phyloP scores from a whole-genome alignment of 2,888 invertebrate species.

The Atrina japonica region DNA sequence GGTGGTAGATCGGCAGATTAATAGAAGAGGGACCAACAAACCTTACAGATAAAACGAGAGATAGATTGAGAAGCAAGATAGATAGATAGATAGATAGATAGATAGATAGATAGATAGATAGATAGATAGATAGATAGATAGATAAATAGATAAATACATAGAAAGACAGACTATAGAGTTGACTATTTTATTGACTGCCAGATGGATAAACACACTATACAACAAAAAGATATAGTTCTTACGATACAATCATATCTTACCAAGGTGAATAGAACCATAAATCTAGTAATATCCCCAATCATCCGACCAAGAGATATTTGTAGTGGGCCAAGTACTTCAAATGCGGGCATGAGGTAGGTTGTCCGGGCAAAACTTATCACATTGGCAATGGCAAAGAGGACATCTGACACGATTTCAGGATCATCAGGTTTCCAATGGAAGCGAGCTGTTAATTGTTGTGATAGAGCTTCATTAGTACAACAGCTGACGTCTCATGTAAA shows the following conservation, averaged over 20 bases:
- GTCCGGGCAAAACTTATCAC: conserved; percentile 80
- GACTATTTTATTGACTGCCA: not conserved
- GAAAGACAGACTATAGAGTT: not conserved
- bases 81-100: too few relatives aligned
- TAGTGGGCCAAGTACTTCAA: conserved; percentile 80
- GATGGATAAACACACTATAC: too few relatives aligned
- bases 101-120: too few relatives aligned
- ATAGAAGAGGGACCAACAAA: not conserved
- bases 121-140: conserved; percentile 1
- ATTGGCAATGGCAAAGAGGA: conserved; percentile 80
- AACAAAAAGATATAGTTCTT: too few relatives aligned
- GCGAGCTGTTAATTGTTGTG: conserved; percentile 76
- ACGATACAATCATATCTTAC: too few relatives aligned
- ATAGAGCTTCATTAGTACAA: too few relatives aligned
- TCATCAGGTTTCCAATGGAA: conserved; percentile 80
- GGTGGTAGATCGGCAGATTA: not conserved
- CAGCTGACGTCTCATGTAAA: too few relatives aligned
- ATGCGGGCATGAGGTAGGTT: conserved; percentile 81
- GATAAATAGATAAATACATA: not conserved
- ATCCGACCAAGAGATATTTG: conserved; percentile 80
- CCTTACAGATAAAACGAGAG: not conserved
- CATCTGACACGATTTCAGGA: conserved; percentile 80
- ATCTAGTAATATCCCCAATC: conserved; percentile 80
- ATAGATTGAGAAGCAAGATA: too few relatives aligned
- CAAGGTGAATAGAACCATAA: conserved; percentile 80